These are phyloP conservation scores for Pogonus chalceus DNA, from an alignment of 1,140 invertebrate species.

Conservation along the genomic window DNA sequence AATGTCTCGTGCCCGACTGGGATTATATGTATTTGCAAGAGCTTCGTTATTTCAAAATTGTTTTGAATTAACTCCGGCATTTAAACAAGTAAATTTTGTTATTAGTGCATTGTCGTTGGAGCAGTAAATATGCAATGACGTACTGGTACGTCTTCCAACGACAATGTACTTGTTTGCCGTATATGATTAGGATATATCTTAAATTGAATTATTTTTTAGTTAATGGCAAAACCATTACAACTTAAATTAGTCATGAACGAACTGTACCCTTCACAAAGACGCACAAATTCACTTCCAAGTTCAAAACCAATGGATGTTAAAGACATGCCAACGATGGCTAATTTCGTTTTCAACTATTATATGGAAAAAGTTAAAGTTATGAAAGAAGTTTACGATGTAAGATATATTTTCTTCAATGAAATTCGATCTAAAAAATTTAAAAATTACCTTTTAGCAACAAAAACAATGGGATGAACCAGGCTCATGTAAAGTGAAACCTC, in stretches of 20 bases:
- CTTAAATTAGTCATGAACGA: slow-evolving; percentile 71
- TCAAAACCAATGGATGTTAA: slow-evolving; percentile 46
- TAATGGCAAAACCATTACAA: slow-evolving; percentile 58
- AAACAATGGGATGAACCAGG: slow-evolving; percentile 43
- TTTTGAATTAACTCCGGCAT: slow-evolving; percentile 90
- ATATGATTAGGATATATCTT: slow-evolving; percentile 35
- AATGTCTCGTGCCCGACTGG: slow-evolving; percentile 94
- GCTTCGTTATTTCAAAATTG: slow-evolving; percentile 91
- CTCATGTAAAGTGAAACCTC: slow-evolving; percentile 28
- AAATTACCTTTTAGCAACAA: slow-evolving; percentile 32
- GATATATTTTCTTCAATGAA: slow-evolving; percentile 18
- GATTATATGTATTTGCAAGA: slow-evolving; percentile 92
- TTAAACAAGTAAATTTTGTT: slow-evolving; percentile 64
- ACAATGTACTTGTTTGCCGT: slow-evolving; percentile 25
- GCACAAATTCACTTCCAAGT: slow-evolving; percentile 30
- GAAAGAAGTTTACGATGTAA: slow-evolving; percentile 44
- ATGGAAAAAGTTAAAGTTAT: slow-evolving; percentile 60
- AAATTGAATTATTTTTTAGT: slow-evolving; percentile 32
- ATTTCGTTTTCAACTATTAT: slow-evolving; percentile 87
- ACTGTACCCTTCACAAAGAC: slow-evolving; percentile 59
- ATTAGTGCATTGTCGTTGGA: slow-evolving; percentile 4
- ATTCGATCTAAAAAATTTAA: too few relatives aligned
- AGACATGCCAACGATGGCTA: slow-evolving; percentile 88
- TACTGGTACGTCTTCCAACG: neutral
- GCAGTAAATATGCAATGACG: slow-evolving; percentile 1